Evolutionary conservation across 2,888 invertebrate species (phyloP), one percentile per base, ranked within the genome.

Genomic region (Volucella zonaria): DNA sequence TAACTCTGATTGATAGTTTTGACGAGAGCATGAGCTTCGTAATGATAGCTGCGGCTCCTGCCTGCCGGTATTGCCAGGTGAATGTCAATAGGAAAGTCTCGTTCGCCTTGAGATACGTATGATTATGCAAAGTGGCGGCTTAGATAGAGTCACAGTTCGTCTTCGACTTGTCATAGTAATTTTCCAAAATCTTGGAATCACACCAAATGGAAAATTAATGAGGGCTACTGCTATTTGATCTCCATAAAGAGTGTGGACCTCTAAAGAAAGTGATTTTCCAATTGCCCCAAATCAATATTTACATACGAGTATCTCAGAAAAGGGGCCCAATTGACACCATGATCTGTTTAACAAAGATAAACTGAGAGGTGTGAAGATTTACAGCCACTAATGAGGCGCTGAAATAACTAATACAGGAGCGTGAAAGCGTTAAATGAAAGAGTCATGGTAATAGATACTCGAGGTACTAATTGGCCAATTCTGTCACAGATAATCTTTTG

Each of bases 111-210:
- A 52, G 31, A 31, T 31, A 23, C 18, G 18, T 23, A 31, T 31
- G 58, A 12, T 78, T 64, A 73, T 64, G 78, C 56, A 51, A 77
- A 77, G 38, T 56, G 56, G 2, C 42, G 10, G 9, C 40, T 64
- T 6, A 11, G 3, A 6, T 3, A 31, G 31, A 31, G 31, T 31
- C 31, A 31, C 31, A 31, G 56, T 43, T 49, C 15, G 10, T 18
- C 11, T 3, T 14, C 40, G 12, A 52, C 42, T 67, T 31, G 31
- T 67, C 70, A 40, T 68, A 11, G 68, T 62, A 8, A 45, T 15
- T 51, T 59, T 67, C 38, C 52, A 51, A 31, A 31, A 31, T 31
- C 31, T 31, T 31, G 31, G 31, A 31, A 31, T 31, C 31, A 31
- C 31, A 31, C 31, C 31, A 31, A 31, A 31, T 31, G 6, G 31